These are phyloP conservation scores for Schizotus pectinicornis DNA, from an alignment of 2,888 invertebrate genomes.

Conservation along the genomic window DNA sequence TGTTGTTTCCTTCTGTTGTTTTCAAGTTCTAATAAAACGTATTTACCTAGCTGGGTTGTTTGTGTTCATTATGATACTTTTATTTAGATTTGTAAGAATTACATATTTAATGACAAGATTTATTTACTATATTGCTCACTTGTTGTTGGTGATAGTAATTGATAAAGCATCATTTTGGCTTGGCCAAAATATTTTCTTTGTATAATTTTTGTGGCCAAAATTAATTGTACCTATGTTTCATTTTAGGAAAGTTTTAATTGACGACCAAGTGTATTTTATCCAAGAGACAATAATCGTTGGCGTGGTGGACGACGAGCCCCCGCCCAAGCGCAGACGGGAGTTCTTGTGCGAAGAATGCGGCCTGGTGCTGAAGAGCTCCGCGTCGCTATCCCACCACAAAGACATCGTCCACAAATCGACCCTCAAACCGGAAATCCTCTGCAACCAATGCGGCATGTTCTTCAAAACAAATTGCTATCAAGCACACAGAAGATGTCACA, in stretches of 20 bases:
- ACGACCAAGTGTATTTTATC: no score
- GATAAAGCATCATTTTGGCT: no score
- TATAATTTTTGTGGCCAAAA: background rate
- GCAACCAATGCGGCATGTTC: slow-evolving; percentile 32
- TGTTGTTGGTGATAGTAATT: no score
- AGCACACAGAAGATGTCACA: slow-evolving; percentile 23
- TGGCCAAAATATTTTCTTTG: no score
- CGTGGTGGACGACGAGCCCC: background rate
- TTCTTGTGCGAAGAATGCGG: slow-evolving; percentile 5
- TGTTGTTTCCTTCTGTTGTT: no score
- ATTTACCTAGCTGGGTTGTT: no score
- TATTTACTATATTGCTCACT: no score
- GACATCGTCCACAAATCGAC: background rate
- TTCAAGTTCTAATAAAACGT: no score
- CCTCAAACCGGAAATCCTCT: slow-evolving; percentile 6
- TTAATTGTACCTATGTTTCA: background rate
- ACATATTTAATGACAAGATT: no score
- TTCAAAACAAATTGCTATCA: slow-evolving; percentile 18
- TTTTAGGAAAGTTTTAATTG: background rate
- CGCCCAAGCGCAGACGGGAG: background rate
- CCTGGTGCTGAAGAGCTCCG: background rate
- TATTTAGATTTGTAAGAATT: no score
- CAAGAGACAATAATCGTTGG: background rate
- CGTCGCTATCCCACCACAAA: background rate
- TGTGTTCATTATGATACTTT: no score